These are phyloP conservation scores for Platerodrilus igneus DNA, from an alignment of 2,888 invertebrate species.

Conservation along the genomic window DNA sequence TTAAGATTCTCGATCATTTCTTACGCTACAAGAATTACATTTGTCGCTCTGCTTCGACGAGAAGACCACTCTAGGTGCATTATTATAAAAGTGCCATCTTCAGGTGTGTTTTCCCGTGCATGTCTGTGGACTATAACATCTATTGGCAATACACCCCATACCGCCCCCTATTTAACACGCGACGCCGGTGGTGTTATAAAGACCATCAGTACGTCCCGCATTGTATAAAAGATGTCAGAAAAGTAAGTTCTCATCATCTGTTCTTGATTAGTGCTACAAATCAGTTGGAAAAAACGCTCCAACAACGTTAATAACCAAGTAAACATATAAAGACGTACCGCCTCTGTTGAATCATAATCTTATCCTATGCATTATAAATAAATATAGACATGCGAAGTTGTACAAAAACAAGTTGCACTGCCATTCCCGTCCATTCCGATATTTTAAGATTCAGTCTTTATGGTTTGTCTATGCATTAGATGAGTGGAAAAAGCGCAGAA, in stretches of 20 bases:
- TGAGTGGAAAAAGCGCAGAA: conserved; percentile 13
- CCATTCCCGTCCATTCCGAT: conserved; percentile 12
- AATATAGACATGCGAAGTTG: conserved; percentile 18
- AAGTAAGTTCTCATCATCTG: conserved; percentile 13
- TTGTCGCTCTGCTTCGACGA: too few species aligned
- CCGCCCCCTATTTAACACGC: conserved; percentile 32
- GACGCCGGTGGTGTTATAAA: conserved; percentile 25
- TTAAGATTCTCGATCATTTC: too few species aligned
- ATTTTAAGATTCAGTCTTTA: conserved; percentile 19
- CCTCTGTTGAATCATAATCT: conserved; percentile 22
- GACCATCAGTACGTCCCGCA: conserved; percentile 13
- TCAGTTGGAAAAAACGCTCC: conserved; percentile 16
- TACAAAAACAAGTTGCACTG: conserved; percentile 20
- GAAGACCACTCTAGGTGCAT: too few species aligned
- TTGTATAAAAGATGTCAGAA: conserved; percentile 5
- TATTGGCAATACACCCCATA: conserved; percentile 32
- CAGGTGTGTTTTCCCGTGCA: conserved; percentile 37
- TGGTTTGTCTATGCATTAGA: conserved; percentile 18
- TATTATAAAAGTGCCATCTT: conserved; percentile 24
- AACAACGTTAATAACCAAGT: conserved; percentile 14
- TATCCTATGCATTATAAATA: conserved; percentile 23
- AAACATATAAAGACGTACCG: conserved; percentile 22
- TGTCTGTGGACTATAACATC: conserved; percentile 34
- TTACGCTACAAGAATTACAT: too few species aligned
- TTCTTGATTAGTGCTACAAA: conserved; percentile 8